Base-by-base conservation (phyloP, 2,888 invertebrate species). In the Theodoxus fluviatilis region DNA sequence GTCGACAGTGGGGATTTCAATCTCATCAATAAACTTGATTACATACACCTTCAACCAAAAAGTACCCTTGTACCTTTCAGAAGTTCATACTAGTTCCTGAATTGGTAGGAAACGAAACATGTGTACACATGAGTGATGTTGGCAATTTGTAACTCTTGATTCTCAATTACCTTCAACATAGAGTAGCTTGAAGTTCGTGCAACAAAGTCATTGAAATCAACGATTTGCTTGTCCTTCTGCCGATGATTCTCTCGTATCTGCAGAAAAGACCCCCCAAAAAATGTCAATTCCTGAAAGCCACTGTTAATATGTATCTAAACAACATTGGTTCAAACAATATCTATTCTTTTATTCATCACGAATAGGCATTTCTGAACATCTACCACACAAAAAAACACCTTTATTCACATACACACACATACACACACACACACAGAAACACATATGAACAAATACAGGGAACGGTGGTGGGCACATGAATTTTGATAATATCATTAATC, bases 181-280 rank as follows among this genome's bases (percentile, higher is more conserved):
- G 74, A 63, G 74, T 80, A 83, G 73, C 85, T 86, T 6, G 87
- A 87, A n/a, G 86, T 86, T 47, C 86, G 78, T 0, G 82, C 80
- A 0, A 86, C 82, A 75, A 74, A 86, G 40, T 85, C 86, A 33
- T 79, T 76, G 76, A 85, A 86, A 71, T 84, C 81, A 59, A 76
- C 78, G 59, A 85, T 68, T 18, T 82, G 78, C 71, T 85, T 85
- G 73, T 86, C 86, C 64, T 82, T 83, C 75, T 86, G 87, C 66
- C 85, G 78, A 75, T 86, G 83, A 71, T 86, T 86, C 71, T 86
- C 86, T 67, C 86, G 77, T 40, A 86, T 85, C 85, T 85, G 74
- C 55, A 74, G 67, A 33, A 68, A n/a, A n/a, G n/a, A n/a, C n/a
- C n/a, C n/a, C n/a, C n/a, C n/a, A n/a, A n/a, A n/a, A n/a, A n/a